Conservation (phyloP, 2,113 vertebrate species). For the Zosterops hypoxanthus region DNA sequence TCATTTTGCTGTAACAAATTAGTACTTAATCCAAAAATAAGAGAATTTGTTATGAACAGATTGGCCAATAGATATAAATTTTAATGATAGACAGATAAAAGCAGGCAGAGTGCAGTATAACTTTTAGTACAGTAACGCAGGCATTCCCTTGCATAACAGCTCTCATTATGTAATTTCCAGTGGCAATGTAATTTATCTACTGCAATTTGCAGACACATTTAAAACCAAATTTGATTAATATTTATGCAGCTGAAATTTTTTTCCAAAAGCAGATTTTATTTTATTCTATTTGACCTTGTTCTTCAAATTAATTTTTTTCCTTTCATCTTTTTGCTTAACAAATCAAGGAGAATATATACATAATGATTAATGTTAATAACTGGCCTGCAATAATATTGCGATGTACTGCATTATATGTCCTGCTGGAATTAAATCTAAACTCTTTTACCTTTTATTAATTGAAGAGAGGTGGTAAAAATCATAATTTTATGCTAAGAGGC, state of each 20-base stretch:
- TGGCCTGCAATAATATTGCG: background rate
- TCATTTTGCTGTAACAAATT: background rate
- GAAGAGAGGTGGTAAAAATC: background rate
- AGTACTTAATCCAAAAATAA: background rate
- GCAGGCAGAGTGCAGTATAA: background rate
- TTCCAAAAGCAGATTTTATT: background rate
- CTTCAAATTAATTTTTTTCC: background rate
- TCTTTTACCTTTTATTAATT: background rate
- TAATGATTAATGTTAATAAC: constrained; percentile 18
- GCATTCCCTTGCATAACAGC: background rate
- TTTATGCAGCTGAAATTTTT: background rate
- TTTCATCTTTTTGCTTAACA: constrained; percentile 23
- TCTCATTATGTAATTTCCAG: constrained; percentile 40
- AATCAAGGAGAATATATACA: constrained; percentile 36
- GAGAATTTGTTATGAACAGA: background rate
- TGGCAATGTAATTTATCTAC: constrained; percentile 15
- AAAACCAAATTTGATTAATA: constrained; percentile 11
- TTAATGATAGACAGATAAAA: constrained; percentile 6
- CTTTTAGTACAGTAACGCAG: background rate
- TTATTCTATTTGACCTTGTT: background rate
- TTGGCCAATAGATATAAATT: background rate
- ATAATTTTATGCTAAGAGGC: background rate
- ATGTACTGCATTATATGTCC: background rate
- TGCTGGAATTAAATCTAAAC: background rate
- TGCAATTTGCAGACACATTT: constrained; percentile 13